Evolutionary conservation across 1,140 invertebrate genomes (phyloP).

Genomic region (Diorhabda sublineata): DNA sequence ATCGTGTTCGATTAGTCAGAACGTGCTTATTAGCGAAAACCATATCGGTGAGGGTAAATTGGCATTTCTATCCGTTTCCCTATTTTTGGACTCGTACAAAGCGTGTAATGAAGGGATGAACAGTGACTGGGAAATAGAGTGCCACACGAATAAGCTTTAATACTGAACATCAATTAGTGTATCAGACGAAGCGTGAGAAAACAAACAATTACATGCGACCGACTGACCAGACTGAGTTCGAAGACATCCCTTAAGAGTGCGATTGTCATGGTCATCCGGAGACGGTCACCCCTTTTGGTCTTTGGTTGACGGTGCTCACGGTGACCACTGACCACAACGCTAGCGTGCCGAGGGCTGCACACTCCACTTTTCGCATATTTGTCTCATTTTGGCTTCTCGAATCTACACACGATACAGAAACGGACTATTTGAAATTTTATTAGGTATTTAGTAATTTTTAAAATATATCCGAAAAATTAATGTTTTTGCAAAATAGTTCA

Average conservation of each 20-base stretch:
- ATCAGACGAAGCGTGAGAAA: conserved; percentile 5
- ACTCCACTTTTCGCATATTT: conserved; percentile 35
- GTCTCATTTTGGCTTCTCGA: conserved; percentile 35
- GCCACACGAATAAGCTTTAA: neutral
- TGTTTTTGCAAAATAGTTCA: too few species aligned
- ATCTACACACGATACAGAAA: neutral
- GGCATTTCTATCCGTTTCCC: conserved; percentile 36
- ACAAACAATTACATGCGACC: conserved; percentile 47
- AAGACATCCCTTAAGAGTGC: conserved; percentile 43
- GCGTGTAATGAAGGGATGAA: conserved; percentile 15
- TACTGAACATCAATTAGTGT: conserved; percentile 9
- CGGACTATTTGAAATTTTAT: conserved; percentile 5
- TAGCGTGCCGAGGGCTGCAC: conserved; percentile 11
- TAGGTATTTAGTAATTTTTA: conserved; percentile 12
- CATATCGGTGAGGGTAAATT: conserved; percentile 37
- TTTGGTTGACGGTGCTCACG: conserved; percentile 31
- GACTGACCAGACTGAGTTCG: conserved; percentile 25
- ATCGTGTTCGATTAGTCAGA: conserved; percentile 23
- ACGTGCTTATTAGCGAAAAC: conserved; percentile 39
- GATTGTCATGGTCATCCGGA: conserved; percentile 43
- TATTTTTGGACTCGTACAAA: conserved; percentile 34
- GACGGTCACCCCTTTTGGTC: conserved; percentile 38
- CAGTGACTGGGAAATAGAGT: conserved; percentile 5
- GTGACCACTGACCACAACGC: conserved; percentile 28
- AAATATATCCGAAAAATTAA: too few species aligned